These are phyloP conservation scores for Venustoraphidia nigricollis DNA, from an alignment of 2,888 invertebrate genomes.

Conservation along the genomic window DNA sequence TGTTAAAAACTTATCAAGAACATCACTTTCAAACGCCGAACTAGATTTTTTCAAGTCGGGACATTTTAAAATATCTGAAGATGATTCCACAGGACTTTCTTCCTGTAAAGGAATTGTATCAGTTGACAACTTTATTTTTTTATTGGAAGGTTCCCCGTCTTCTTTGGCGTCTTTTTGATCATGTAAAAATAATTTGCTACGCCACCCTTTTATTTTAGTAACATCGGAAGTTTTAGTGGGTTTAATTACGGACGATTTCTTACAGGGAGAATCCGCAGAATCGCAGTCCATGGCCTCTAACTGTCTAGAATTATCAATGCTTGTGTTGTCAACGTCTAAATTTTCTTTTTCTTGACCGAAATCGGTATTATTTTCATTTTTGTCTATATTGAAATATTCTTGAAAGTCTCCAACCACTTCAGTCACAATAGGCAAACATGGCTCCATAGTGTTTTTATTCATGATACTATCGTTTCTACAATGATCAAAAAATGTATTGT, in stretches of 20 bases:
- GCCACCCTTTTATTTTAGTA: slow-evolving; percentile 26
- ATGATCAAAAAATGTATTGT: too few relatives aligned
- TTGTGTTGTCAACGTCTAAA: not conserved
- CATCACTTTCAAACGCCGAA: slow-evolving; percentile 31
- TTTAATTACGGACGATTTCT: slow-evolving; percentile 11
- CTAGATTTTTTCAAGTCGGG: slow-evolving; percentile 10
- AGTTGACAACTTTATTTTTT: not conserved
- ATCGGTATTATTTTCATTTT: slow-evolving; percentile 27
- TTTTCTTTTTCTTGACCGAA: slow-evolving; percentile 24
- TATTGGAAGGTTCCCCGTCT: not conserved
- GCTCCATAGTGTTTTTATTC: not conserved
- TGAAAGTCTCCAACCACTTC: slow-evolving; percentile 5
- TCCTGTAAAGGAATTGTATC: not conserved
- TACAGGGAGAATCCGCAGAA: not conserved
- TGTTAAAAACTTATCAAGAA: slow-evolving; percentile 33
- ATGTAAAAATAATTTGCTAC: slow-evolving; percentile 15
- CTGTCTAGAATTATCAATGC: too few relatives aligned
- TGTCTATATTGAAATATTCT: slow-evolving; percentile 15
- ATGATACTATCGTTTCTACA: not conserved
- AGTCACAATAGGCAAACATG: not conserved
- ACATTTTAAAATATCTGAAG: not conserved
- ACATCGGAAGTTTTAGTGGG: slow-evolving; percentile 25
- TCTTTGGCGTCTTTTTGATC: slow-evolving; percentile 2
- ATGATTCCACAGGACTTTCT: not conserved
- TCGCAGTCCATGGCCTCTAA: too few relatives aligned